Evolutionary conservation across 1,140 invertebrate species (phyloP).

Genomic region (Dendrolimus kikuchii): DNA sequence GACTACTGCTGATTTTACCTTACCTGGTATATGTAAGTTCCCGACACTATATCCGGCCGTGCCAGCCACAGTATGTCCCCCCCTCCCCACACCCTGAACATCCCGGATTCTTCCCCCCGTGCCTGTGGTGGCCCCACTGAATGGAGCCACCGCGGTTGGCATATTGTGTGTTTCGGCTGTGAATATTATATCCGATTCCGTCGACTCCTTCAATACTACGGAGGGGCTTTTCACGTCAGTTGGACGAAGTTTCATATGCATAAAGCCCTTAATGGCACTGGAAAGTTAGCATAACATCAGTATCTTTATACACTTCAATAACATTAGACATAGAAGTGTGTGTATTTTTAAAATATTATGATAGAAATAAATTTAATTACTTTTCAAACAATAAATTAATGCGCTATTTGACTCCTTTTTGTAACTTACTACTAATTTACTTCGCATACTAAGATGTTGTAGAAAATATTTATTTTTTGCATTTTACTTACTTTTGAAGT

Average conservation of each 20-base stretch:
- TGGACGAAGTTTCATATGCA: conserved; percentile 78
- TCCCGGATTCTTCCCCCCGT: conserved; percentile 96
- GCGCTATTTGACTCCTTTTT: too few species aligned
- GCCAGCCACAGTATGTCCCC: conserved; percentile 94
- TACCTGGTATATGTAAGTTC: conserved; percentile 91
- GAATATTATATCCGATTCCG: conserved; percentile 94
- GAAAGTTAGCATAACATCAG: conserved; percentile 28
- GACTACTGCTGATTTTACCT: conserved; percentile 1
- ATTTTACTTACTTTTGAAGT: too few species aligned
- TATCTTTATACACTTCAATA: not conserved
- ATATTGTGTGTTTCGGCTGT: conserved; percentile 99
- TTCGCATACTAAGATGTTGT: too few species aligned
- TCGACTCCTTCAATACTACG: conserved; percentile 72
- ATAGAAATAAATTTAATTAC: too few species aligned
- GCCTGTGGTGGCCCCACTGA: conserved; percentile 97
- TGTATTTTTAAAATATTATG: not conserved
- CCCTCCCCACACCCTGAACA: conserved; percentile 93
- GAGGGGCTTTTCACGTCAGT: conserved; percentile 75
- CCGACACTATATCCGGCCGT: conserved; percentile 98
- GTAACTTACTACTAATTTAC: too few species aligned
- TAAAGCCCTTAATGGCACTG: conserved; percentile 92
- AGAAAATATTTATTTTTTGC: too few species aligned
- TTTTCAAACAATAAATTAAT: too few species aligned
- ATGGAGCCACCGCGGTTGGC: conserved; percentile 94
- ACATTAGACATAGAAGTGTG: too few species aligned